phyloP scores from a whole-genome alignment of 2,113 vertebrate genomes.

The Arvicanthis niloticus region DNA sequence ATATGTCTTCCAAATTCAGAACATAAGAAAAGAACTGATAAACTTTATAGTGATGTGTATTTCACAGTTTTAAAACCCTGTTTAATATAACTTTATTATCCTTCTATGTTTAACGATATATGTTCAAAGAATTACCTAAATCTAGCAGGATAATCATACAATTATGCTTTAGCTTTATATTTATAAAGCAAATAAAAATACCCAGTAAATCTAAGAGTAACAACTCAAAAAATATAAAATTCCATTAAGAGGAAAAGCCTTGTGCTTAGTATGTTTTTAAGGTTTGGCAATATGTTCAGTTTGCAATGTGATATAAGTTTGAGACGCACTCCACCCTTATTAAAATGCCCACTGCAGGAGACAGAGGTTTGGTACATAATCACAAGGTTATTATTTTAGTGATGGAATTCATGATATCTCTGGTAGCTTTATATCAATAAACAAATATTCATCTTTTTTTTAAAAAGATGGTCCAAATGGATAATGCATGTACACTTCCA shows the following conservation, averaged over 20 bases:
- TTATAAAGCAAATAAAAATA: conserved; percentile 82
- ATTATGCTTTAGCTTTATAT: conserved; percentile 70
- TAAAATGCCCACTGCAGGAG: conserved; percentile 79
- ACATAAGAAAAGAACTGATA: conserved; percentile 61
- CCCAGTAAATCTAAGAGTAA: conserved; percentile 72
- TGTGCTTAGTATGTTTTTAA: conserved; percentile 72
- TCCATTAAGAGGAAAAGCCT: conserved; percentile 71
- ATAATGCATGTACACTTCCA: conserved; percentile 34
- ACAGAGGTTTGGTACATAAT: conserved; percentile 73
- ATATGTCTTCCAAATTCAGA: conserved; percentile 69
- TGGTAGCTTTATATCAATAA: conserved; percentile 74
- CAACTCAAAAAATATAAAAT: conserved; percentile 76
- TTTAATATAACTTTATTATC: conserved; percentile 72
- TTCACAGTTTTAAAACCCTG: conserved; percentile 52
- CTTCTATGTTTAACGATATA: conserved; percentile 71
- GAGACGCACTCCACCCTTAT: conserved; percentile 72
- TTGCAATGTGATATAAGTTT: conserved; percentile 78
- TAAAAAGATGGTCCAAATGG: conserved; percentile 53
- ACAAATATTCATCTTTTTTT: conserved; percentile 69
- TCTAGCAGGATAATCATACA: conserved; percentile 56
- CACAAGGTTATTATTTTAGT: conserved; percentile 82
- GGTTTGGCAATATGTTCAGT: conserved; percentile 63
- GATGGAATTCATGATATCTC: conserved; percentile 79
- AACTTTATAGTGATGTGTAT: conserved; percentile 62
- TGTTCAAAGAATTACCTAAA: conserved; percentile 69